phyloP scores from a whole-genome alignment of 2,113 vertebrate genomes.

The Phodopus roborovskii region DNA sequence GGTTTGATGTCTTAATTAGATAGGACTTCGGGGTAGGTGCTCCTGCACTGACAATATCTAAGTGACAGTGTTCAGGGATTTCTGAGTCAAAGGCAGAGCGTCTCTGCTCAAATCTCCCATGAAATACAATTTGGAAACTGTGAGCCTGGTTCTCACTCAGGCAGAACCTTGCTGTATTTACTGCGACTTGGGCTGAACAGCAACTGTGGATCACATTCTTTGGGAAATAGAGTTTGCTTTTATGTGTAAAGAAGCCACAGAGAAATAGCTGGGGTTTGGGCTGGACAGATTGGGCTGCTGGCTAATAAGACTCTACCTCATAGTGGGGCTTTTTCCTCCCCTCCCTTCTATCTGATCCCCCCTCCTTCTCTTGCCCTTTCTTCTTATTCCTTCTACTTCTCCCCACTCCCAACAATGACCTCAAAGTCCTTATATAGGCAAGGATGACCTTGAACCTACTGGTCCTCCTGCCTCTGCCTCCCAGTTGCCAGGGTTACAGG shows the following conservation, averaged over 20 bases:
- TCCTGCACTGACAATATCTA: neutral
- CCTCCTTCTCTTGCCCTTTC: neutral
- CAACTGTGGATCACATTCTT: slow-evolving; percentile 19
- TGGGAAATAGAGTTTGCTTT: slow-evolving; percentile 47
- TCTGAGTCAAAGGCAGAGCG: slow-evolving; percentile 52
- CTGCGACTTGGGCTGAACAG: neutral
- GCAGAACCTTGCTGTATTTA: slow-evolving; percentile 47
- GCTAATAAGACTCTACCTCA: neutral
- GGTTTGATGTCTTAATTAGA: slow-evolving; percentile 69
- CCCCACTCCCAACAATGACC: neutral
- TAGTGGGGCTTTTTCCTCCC: neutral
- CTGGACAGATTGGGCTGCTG: neutral
- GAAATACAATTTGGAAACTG: slow-evolving; percentile 68
- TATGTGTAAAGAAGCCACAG: neutral
- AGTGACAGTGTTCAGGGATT: neutral
- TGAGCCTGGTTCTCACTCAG: slow-evolving; percentile 62
- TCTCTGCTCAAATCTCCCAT: slow-evolving; percentile 72
- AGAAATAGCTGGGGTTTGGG: neutral
- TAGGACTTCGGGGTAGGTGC: slow-evolving; percentile 22
- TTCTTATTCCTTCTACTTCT: too few relatives aligned
- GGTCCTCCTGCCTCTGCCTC: neutral
- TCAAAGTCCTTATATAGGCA: neutral
- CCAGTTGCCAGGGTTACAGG: neutral
- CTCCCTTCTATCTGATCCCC: neutral
- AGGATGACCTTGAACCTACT: neutral